Evolutionary conservation across 2,888 invertebrate species (phyloP).

Genomic region (Eugnorisma glareosa): DNA sequence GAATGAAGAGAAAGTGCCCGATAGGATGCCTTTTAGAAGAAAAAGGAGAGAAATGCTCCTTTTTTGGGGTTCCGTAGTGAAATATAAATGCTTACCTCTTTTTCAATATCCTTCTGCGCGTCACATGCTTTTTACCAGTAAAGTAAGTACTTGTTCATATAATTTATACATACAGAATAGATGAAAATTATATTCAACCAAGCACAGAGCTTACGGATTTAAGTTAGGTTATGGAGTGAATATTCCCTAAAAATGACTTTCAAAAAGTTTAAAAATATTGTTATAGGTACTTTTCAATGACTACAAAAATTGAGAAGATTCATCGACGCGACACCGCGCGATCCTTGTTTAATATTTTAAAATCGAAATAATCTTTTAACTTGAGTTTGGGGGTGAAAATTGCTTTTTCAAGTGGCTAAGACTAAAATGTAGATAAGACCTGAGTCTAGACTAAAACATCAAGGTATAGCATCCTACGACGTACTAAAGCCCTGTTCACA

Average conservation of each 20-base stretch:
- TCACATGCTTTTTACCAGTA: background rate
- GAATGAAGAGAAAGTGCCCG: slow-evolving; percentile 75
- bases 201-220: background rate
- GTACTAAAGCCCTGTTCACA: background rate
- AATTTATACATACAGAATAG: no score
- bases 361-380: background rate
- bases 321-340: background rate
- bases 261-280: background rate
- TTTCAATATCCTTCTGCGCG: background rate
- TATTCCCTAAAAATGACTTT: background rate
- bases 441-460: slow-evolving; percentile 3
- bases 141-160: background rate
- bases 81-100: background rate
- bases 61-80: slow-evolving; percentile 20
- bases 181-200: no score
- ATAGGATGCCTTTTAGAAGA: slow-evolving; percentile 71
- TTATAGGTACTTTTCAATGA: background rate
- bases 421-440: background rate
- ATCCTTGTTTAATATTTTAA: background rate
- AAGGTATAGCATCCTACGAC: background rate
- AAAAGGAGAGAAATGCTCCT: slow-evolving; percentile 45
- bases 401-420: background rate
- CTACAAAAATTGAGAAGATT: background rate
- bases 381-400: background rate
- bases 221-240: background rate